These are phyloP conservation scores for Siderastrea radians DNA, from an alignment of 92 coral and sea anemone genomes.

Conservation along the genomic window DNA sequence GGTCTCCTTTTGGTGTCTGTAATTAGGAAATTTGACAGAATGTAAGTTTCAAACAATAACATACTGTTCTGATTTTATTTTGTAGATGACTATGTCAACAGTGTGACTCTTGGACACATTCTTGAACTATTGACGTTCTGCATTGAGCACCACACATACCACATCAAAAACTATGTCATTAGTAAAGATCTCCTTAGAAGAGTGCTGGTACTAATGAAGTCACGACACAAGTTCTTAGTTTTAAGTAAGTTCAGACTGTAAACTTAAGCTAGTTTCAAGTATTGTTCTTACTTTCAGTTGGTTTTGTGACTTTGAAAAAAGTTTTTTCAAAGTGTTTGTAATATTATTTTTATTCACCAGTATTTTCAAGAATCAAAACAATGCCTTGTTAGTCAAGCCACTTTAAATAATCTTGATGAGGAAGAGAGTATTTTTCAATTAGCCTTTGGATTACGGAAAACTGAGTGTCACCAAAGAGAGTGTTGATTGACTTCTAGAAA, in stretches of 20 bases:
- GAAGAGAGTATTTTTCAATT: too few species aligned
- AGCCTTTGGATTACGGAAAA: too few species aligned
- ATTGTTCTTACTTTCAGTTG: too few species aligned
- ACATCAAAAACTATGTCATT: constrained; percentile 97
- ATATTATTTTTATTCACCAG: too few species aligned
- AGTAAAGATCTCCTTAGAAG: constrained; percentile 96
- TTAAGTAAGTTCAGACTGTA: constrained; percentile 75
- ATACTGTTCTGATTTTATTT: not conserved
- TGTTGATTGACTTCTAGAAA: too few species aligned
- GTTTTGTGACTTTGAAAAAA: too few species aligned
- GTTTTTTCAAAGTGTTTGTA: too few species aligned
- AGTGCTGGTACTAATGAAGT: constrained; percentile 91
- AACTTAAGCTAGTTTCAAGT: not conserved
- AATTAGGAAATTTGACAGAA: not conserved
- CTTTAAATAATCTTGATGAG: too few species aligned
- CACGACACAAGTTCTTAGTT: constrained; percentile 96
- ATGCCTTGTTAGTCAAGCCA: too few species aligned
- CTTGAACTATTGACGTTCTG: constrained; percentile 94
- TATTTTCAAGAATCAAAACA: too few species aligned
- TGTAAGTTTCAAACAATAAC: too few species aligned
- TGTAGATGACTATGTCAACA: constrained; percentile 88
- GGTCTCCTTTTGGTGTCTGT: not conserved
- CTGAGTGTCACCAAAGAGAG: too few species aligned
- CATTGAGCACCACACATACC: constrained; percentile 98
- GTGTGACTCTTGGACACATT: constrained; percentile 92